Conservation (phyloP, 2,797 vertebrate species). For the Brotula barbata region DNA sequence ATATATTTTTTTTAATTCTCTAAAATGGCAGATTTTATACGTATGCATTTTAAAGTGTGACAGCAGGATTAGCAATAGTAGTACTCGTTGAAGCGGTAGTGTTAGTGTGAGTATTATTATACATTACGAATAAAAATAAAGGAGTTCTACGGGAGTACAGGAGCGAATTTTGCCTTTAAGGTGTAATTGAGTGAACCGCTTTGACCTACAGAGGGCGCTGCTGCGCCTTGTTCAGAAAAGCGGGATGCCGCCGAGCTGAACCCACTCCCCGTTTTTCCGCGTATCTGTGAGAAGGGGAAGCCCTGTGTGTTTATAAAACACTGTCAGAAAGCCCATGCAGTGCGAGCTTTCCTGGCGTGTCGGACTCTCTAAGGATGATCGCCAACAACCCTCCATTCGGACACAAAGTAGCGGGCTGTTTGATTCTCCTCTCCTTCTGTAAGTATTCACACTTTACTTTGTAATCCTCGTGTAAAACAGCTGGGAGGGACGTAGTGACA, state of each 20-base stretch:
- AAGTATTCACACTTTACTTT: slow-evolving; percentile 72
- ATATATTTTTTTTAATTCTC: too few relatives aligned
- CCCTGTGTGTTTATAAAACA: slow-evolving; percentile 37
- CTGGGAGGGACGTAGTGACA: slow-evolving; percentile 8
- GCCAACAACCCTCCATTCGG: slow-evolving; percentile 50
- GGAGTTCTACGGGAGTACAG: too few relatives aligned
- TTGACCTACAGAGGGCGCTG: slow-evolving; percentile 72
- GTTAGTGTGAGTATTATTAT: too few relatives aligned
- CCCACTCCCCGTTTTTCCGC: slow-evolving; percentile 58
- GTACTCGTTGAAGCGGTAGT: too few relatives aligned
- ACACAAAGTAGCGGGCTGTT: slow-evolving; percentile 60
- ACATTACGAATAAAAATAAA: too few relatives aligned
- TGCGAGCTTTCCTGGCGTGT: slow-evolving; percentile 43
- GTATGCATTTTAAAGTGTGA: too few relatives aligned
- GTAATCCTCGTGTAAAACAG: slow-evolving; percentile 19
- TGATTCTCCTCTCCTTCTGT: slow-evolving; percentile 73
- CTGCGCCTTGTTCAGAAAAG: slow-evolving; percentile 56
- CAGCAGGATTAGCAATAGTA: too few relatives aligned
- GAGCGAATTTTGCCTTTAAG: not conserved
- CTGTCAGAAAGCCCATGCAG: slow-evolving; percentile 56
- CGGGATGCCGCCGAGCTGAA: slow-evolving; percentile 49
- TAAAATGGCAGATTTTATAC: too few relatives aligned
- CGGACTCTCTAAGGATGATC: slow-evolving; percentile 67
- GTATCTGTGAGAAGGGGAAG: slow-evolving; percentile 56
- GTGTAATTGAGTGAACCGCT: slow-evolving; percentile 28